Evolutionary conservation across 2,888 invertebrate species (phyloP).

Genomic region (Sinelater perroti): DNA sequence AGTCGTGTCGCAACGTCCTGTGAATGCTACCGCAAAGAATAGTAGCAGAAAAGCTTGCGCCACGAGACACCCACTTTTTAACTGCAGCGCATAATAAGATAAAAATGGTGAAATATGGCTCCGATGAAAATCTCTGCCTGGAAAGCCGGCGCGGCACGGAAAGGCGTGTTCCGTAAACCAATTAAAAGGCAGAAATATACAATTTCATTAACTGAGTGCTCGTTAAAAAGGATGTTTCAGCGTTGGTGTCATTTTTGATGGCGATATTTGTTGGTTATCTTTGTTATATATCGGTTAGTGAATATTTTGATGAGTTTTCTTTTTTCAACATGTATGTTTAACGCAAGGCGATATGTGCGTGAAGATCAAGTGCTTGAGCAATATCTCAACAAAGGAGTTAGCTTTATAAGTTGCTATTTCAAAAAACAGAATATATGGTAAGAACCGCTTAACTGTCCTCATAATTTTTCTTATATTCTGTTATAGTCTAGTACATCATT

Average conservation of each 20-base stretch:
- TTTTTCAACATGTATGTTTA: no score
- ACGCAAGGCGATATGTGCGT: no score
- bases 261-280: no score
- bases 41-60: slow-evolving; percentile 11
- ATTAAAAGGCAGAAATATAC: slow-evolving; percentile 8
- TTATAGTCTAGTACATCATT: no score
- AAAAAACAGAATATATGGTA: no score
- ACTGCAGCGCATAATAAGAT: slow-evolving; percentile 1
- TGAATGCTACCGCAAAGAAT: slow-evolving; percentile 24
- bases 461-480: no score
- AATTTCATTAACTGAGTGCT: not conserved
- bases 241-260: slow-evolving; percentile 9
- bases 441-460: no score
- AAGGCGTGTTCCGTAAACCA: slow-evolving; percentile 3
- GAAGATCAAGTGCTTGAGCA: no score
- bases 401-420: no score
- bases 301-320: no score
- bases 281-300: no score
- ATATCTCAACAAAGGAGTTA: no score
- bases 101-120: slow-evolving; percentile 12
- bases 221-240: slow-evolving; percentile 13
- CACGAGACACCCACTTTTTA: slow-evolving; percentile 3
- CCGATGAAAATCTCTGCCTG: not conserved
- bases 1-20: slow-evolving; percentile 12
- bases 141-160: not conserved